These are phyloP conservation scores for Luscinia luscinia DNA, from an alignment of 2,797 vertebrate genomes.

Conservation along the genomic window DNA sequence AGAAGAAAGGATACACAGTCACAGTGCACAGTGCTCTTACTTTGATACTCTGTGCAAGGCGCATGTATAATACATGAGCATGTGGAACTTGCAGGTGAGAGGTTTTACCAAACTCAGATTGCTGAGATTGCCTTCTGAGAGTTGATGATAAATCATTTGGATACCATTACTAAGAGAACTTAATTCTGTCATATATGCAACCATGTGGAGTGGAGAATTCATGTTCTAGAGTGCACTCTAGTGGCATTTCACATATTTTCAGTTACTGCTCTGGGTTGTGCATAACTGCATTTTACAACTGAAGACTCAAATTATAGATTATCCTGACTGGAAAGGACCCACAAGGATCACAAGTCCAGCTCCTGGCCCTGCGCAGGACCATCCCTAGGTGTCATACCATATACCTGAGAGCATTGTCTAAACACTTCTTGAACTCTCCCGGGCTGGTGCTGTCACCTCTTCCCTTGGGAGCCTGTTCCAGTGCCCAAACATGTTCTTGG, in stretches of 20 bases:
- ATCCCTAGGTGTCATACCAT: background rate
- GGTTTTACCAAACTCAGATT: background rate
- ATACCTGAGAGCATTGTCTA: background rate
- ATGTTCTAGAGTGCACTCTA: background rate
- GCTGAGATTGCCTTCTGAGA: background rate
- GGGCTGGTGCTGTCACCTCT: background rate
- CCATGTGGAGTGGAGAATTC: background rate
- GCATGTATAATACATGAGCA: background rate
- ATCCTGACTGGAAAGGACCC: background rate
- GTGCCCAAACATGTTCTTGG: background rate
- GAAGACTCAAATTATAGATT: background rate
- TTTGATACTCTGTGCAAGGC: background rate
- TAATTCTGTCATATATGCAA: background rate
- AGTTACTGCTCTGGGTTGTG: background rate
- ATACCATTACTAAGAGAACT: background rate
- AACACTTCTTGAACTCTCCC: background rate
- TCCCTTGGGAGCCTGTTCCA: background rate
- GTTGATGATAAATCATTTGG: background rate
- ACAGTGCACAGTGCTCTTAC: fast-evolving
- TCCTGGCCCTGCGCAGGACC: background rate
- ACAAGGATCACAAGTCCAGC: background rate
- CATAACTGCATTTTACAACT: background rate
- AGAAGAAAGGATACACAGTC: background rate
- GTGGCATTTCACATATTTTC: background rate
- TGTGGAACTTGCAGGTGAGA: background rate